A percentile compares a stretch with the other conserved stretches of the same genome.
Conservation (phyloP, 2,888 invertebrate species). For the Epirrhoe alternata region DNA sequence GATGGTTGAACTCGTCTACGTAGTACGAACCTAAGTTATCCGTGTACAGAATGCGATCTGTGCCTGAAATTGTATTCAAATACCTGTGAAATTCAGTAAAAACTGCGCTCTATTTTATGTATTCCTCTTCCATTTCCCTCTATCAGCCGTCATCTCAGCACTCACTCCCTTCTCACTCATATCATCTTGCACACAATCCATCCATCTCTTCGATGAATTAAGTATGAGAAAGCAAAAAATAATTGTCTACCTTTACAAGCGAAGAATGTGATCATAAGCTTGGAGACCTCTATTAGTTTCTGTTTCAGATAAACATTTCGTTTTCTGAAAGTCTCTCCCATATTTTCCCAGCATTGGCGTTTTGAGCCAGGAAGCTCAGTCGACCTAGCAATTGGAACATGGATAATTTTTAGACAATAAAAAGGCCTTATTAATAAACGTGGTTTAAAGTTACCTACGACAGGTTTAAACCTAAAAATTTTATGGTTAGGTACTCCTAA, state of each 20-base stretch:
- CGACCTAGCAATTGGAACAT: constrained; percentile 43
- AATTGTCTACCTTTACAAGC: constrained; percentile 63
- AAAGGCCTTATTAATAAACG: no score
- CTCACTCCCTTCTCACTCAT: no score
- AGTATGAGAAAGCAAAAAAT: no score
- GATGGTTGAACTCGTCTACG: constrained; percentile 70
- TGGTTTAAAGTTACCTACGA: no score
- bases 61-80: constrained; percentile 47
- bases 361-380: constrained; percentile 52
- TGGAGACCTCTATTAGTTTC: constrained; percentile 53
- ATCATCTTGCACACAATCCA: no score
- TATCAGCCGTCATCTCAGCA: no score
- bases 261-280: constrained; percentile 64
- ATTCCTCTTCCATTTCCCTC: no score
- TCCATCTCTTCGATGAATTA: no score
- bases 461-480: no score
- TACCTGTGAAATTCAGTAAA: not conserved
- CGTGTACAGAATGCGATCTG: constrained; percentile 56
- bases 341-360: constrained; percentile 51
- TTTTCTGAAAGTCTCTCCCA: constrained; percentile 47
- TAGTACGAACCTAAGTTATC: constrained; percentile 59
- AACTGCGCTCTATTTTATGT: not conserved
- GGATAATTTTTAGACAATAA: no score
- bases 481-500: no score
- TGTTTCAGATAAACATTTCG: constrained; percentile 49